Evolutionary conservation across 1,140 invertebrate genomes (phyloP).

Genomic region (Himalopsyche phryganea): DNA sequence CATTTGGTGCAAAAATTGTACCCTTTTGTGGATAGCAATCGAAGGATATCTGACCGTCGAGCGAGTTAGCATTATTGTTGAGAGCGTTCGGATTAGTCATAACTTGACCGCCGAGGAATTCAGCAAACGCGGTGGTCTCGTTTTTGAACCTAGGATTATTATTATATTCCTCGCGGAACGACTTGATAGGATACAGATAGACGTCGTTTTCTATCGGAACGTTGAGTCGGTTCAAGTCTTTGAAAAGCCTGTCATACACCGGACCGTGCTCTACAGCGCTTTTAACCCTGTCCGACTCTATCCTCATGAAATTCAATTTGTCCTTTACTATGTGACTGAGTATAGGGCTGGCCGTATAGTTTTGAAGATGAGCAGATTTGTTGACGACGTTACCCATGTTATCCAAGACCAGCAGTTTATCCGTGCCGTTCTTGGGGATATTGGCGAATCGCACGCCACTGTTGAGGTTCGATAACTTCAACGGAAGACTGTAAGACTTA

Average conservation of each 20-base stretch:
- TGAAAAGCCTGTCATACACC: constrained; percentile 55
- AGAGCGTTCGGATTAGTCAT: constrained; percentile 36
- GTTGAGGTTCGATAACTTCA: constrained; percentile 49
- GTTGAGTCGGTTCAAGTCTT: constrained; percentile 52
- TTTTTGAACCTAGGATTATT: constrained; percentile 53
- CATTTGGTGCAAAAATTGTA: constrained; percentile 51
- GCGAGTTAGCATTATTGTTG: constrained; percentile 44
- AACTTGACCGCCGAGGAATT: constrained; percentile 48
- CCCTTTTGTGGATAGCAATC: constrained; percentile 42
- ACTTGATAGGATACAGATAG: constrained; percentile 53
- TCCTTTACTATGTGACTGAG: constrained; percentile 49
- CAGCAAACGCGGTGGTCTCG: constrained; percentile 54
- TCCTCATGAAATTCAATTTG: constrained; percentile 51
- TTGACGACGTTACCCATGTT: constrained; percentile 50
- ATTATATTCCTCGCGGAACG: constrained; percentile 53
- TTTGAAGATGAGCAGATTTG: constrained; percentile 48
- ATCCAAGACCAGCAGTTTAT: constrained; percentile 51
- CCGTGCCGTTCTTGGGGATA: constrained; percentile 50
- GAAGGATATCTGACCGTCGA: neutral
- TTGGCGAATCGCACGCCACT: constrained; percentile 50
- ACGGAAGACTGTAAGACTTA: constrained; percentile 49
- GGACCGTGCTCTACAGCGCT: constrained; percentile 57
- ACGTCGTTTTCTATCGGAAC: constrained; percentile 52
- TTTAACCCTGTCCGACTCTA: constrained; percentile 55
- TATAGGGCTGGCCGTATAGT: constrained; percentile 49